Evolutionary conservation across 2,797 vertebrate species (phyloP), one percentile per base, ranked within the genome.

Genomic region (Poeciliopsis presidionis): DNA sequence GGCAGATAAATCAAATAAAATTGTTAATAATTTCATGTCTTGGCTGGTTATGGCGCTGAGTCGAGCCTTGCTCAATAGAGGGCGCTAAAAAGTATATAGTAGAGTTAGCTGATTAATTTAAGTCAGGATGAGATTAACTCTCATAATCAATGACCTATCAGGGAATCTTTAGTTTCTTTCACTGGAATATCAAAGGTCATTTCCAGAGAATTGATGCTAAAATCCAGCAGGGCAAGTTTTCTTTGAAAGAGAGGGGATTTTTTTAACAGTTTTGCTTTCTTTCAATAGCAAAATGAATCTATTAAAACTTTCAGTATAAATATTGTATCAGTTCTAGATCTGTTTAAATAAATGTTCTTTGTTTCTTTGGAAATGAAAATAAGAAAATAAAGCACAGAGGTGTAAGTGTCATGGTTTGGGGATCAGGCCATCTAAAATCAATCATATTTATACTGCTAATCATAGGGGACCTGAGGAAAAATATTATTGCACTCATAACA

Each of bases 121-220:
- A 8, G 65, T 12, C 18, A 7, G 4, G 41, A 5, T n/a, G 22
- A 43, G 4, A 12, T 25, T 22, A 3, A 1, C 39, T 69, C 25
- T 69, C 41, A 69, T 70, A 76, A 39, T 14, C 30, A 75, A 71
- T 74, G 25, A 36, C 51, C 53, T 78, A 13, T 13, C 33, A 74
- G 63, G 82, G 16, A 84, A 61, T 75, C 55, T n/a, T 53, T 76
- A 13, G 20, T 5, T 49, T 49, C 47, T 4, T 82, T 33, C 47
- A 1, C 4, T 22, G 9, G 74, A 71, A 65, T 70, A 0, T 63
- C 69, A 61, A 25, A 20, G 7, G 1, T 71, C 30, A 72, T 63
- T 89, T 88, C 77, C 51, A 81, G 7, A 49, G 53, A 89, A 81
- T 20, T 22, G 18, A 39, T 4, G 36, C n/a, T 61, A 45, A 82